These are phyloP conservation scores for Vollenhovia emeryi DNA, from an alignment of 1,140 invertebrate species.

Conservation along the genomic window DNA sequence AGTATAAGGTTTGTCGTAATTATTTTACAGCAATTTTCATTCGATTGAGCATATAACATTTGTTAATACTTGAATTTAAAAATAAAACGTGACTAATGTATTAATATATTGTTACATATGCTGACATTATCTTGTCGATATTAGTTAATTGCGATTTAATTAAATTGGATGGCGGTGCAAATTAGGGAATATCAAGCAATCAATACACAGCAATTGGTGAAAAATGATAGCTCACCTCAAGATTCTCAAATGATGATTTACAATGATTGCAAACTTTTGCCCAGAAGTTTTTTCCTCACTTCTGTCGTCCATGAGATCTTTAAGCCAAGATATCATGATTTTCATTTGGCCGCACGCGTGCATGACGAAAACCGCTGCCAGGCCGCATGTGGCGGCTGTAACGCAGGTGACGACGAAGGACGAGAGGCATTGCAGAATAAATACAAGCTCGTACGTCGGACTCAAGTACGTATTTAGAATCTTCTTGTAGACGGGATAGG, in stretches of 20 bases:
- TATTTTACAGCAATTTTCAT: background rate
- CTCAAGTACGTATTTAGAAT: background rate
- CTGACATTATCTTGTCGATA: background rate
- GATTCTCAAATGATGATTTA: constrained; percentile 61
- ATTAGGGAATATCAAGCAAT: background rate
- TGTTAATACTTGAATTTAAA: background rate
- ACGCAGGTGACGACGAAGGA: constrained; percentile 44
- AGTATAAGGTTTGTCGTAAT: background rate
- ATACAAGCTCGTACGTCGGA: constrained; percentile 50
- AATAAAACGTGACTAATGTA: no score
- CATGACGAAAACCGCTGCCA: constrained; percentile 53
- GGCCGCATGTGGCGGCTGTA: constrained; percentile 12
- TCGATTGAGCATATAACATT: background rate
- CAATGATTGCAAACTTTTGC: constrained; percentile 28
- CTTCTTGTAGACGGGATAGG: constrained; percentile 32
- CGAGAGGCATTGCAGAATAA: constrained; percentile 26
- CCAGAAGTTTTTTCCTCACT: background rate
- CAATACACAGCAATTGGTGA: background rate
- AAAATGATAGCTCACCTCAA: constrained; percentile 44
- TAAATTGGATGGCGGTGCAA: background rate
- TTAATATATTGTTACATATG: no score
- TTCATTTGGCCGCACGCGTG: constrained; percentile 55
- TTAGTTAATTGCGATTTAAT: background rate
- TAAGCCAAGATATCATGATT: constrained; percentile 38
- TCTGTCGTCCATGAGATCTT: constrained; percentile 10